Percentiles rank a stretch among this genome's conserved stretches.
These are phyloP conservation scores for Neosalanx taihuensis DNA, from an alignment of 2,797 vertebrate genomes.

Conservation along the genomic window DNA sequence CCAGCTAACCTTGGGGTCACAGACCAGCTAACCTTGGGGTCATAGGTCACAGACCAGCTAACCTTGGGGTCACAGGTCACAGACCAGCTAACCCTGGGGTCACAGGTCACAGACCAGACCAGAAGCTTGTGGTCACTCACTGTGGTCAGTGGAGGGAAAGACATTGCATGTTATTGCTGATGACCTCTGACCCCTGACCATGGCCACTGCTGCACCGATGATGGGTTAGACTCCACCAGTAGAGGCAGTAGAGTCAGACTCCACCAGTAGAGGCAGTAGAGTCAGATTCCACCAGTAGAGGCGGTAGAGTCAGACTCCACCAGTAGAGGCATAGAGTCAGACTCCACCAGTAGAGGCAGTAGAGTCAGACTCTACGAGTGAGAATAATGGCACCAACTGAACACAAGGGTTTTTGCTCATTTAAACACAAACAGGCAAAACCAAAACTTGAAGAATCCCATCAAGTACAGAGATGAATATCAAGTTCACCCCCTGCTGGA, in stretches of 20 bases:
- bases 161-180: conserved; percentile 43
- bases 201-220: conserved; percentile 11
- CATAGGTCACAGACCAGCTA: too few relatives aligned
- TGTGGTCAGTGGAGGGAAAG: conserved; percentile 34
- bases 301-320: too few relatives aligned
- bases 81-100: too few relatives aligned
- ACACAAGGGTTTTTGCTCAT: conserved; percentile 27
- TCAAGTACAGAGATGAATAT: conserved; percentile 35
- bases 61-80: too few relatives aligned
- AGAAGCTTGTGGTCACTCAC: conserved; percentile 34
- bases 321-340: too few relatives aligned
- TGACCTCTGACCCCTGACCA: neutral
- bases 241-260: too few relatives aligned
- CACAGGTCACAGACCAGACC: conserved; percentile 47
- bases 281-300: too few relatives aligned
- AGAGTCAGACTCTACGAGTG: neutral
- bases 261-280: too few relatives aligned
- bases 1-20: too few relatives aligned
- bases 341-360: too few relatives aligned
- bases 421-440: conserved; percentile 22
- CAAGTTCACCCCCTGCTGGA: conserved; percentile 28
- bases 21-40: too few relatives aligned
- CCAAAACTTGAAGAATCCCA: conserved; percentile 6
- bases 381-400: conserved; percentile 6
- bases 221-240: neutral